phyloP scores from a whole-genome alignment of 2,113 vertebrate genomes.

The Zosterops japonicus region DNA sequence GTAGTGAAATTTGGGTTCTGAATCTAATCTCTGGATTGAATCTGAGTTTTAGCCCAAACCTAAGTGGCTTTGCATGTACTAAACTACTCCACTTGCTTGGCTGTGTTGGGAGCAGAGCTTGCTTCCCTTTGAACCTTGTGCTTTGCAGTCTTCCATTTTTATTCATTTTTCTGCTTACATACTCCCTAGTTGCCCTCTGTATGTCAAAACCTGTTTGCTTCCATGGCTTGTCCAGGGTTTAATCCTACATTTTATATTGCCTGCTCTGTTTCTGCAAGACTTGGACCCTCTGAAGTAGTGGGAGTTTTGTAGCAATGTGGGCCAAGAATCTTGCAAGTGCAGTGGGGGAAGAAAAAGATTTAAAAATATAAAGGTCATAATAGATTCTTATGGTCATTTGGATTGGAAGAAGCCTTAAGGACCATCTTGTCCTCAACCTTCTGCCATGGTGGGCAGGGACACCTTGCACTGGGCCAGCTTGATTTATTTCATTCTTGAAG shows the following conservation, averaged over 20 bases:
- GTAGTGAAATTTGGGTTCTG: not conserved
- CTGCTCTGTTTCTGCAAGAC: not conserved
- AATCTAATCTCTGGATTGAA: not conserved
- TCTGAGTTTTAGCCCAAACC: not conserved
- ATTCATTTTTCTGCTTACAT: not conserved
- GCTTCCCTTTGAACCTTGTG: not conserved
- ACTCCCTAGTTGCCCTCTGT: not conserved
- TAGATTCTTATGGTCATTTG: not conserved
- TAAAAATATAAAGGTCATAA: not conserved
- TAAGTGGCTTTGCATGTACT: not conserved
- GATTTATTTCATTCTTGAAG: not conserved
- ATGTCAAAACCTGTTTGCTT: not conserved
- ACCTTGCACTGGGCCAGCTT: not conserved
- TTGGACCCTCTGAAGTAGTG: not conserved
- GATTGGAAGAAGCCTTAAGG: not conserved
- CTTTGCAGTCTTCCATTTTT: not conserved
- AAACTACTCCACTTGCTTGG: not conserved
- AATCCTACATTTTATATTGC: not conserved
- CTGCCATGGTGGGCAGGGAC: not conserved
- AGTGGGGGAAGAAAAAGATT: not conserved
- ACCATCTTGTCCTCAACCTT: not conserved
- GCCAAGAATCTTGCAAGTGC: not conserved
- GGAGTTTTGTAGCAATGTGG: not conserved
- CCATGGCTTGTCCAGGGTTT: not conserved
- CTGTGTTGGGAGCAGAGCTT: not conserved